Conservation (phyloP, 2,888 invertebrate species). For the Cheilosia pagana region DNA sequence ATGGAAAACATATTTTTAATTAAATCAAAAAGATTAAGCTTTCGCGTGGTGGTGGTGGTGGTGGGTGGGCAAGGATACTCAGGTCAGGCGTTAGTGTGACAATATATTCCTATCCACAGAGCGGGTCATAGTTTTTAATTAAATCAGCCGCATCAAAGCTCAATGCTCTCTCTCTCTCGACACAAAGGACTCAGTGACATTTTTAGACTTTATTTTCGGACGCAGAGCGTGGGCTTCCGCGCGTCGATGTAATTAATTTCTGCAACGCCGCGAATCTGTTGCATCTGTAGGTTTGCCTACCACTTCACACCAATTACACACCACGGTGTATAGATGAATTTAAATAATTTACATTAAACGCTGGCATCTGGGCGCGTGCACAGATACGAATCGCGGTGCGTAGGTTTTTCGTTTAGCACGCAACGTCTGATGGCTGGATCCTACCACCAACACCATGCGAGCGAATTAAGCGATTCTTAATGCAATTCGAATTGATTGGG, state of each 20-base stretch:
- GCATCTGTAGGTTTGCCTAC: slow-evolving; percentile 41
- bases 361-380: slow-evolving; percentile 48
- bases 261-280: slow-evolving; percentile 55
- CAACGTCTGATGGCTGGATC: slow-evolving; percentile 44
- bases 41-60: slow-evolving; percentile 1
- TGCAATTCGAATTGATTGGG: slow-evolving; percentile 74
- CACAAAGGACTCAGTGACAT: slow-evolving; percentile 55
- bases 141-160: slow-evolving; percentile 47
- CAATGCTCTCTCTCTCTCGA: slow-evolving; percentile 1
- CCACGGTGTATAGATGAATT: slow-evolving; percentile 41
- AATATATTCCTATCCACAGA: not conserved
- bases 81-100: not conserved
- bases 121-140: slow-evolving; percentile 59
- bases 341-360: slow-evolving; percentile 69
- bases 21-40: slow-evolving; percentile 44
- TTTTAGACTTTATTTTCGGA: slow-evolving; percentile 65
- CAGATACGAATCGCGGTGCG: slow-evolving; percentile 64
- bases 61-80: not conserved
- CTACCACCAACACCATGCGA: slow-evolving; percentile 49
- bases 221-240: slow-evolving; percentile 61
- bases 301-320: slow-evolving; percentile 65
- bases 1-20: slow-evolving; percentile 32
- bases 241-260: slow-evolving; percentile 69
- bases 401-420: slow-evolving; percentile 64
- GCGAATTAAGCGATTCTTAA: slow-evolving; percentile 73